Conservation (phyloP, 2,797 vertebrate genomes). For the Macropodus opercularis region DNA sequence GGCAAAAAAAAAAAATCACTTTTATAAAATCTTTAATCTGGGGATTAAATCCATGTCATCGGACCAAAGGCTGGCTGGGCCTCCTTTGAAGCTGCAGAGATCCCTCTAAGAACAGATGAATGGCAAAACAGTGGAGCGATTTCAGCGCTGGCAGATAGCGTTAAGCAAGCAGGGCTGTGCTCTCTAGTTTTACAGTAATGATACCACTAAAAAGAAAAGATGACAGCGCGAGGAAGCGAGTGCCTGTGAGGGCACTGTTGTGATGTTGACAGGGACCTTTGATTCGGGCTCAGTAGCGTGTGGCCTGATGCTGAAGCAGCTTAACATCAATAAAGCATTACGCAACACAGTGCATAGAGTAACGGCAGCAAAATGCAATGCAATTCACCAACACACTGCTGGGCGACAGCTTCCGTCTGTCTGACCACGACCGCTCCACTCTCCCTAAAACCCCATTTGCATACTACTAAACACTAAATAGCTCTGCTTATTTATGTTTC, state of each 20-base stretch:
- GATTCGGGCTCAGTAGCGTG: slow-evolving; percentile 34
- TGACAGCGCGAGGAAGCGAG: slow-evolving; percentile 38
- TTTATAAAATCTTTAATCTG: slow-evolving; percentile 66
- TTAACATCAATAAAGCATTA: slow-evolving; percentile 29
- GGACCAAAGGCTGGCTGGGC: slow-evolving; percentile 65
- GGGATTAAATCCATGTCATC: slow-evolving; percentile 75
- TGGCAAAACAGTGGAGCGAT: slow-evolving; percentile 57
- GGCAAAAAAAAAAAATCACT: slow-evolving; percentile 34
- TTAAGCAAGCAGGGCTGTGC: slow-evolving; percentile 49
- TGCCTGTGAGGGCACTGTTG: slow-evolving; percentile 36
- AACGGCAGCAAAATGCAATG: neutral
- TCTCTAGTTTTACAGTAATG: slow-evolving; percentile 43
- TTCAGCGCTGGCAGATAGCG: slow-evolving; percentile 67
- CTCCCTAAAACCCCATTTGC: neutral
- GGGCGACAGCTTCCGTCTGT: too few relatives aligned
- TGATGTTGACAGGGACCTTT: slow-evolving; percentile 53
- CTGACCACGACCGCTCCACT: neutral
- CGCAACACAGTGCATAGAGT: slow-evolving; percentile 4
- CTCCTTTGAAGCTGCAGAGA: slow-evolving; percentile 72
- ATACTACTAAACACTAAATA: neutral
- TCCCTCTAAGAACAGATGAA: slow-evolving; percentile 70
- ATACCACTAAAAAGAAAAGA: slow-evolving; percentile 52
- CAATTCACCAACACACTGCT: slow-evolving; percentile 15
- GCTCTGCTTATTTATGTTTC: neutral
- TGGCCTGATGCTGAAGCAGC: slow-evolving; percentile 25